phyloP scores from a whole-genome alignment of 2,888 invertebrate species.

The Tinea semifulvella region DNA sequence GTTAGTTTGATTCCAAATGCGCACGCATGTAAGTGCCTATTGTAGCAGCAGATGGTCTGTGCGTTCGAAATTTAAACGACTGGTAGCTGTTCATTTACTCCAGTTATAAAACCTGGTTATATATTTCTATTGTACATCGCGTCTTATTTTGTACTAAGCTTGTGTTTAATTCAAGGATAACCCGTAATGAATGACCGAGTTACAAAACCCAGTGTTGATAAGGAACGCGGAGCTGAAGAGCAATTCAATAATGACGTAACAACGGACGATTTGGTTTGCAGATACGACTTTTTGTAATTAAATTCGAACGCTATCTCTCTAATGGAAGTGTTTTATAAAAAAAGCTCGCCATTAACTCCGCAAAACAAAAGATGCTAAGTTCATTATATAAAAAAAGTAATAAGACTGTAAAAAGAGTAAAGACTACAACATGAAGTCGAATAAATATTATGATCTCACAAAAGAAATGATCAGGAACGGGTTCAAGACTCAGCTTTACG shows the following conservation, averaged over 20 bases:
- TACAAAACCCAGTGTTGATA: no score
- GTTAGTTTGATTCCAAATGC: slow-evolving; percentile 33
- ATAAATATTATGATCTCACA: no score
- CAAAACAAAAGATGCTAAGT: no score
- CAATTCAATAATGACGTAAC: slow-evolving; percentile 11
- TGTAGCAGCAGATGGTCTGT: slow-evolving; percentile 60
- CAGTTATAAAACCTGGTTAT: not conserved
- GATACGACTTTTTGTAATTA: slow-evolving; percentile 16
- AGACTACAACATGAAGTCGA: no score
- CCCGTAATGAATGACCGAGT: no score
- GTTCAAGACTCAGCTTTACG: no score
- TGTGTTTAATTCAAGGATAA: no score
- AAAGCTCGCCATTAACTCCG: slow-evolving; percentile 23
- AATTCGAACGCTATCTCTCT: slow-evolving; percentile 20
- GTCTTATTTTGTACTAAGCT: not conserved
- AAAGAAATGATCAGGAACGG: no score
- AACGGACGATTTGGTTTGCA: not conserved
- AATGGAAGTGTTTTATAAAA: slow-evolving; percentile 25
- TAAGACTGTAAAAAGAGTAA: no score
- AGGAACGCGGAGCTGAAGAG: no score
- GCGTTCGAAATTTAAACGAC: slow-evolving; percentile 25
- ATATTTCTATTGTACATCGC: not conserved
- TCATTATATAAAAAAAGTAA: no score
- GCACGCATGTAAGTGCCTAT: slow-evolving; percentile 57
- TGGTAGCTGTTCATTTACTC: not conserved